Conservation (phyloP, 2,888 invertebrate species). For the Ectobius pallidus region DNA sequence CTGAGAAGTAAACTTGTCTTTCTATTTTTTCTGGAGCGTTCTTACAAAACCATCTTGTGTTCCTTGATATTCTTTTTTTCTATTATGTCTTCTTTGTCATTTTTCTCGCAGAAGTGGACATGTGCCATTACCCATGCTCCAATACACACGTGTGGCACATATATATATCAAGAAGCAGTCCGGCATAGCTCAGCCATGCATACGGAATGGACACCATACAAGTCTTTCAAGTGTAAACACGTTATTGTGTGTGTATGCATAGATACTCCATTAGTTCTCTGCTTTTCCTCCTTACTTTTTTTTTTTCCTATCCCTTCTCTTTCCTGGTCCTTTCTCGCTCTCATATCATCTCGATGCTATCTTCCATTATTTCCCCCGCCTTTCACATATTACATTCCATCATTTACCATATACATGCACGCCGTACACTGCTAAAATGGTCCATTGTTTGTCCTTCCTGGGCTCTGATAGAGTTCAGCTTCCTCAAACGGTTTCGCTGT, state of each 20-base stretch:
- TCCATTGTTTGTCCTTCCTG: background rate
- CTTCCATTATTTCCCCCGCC: conserved; percentile 3
- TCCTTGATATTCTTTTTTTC: background rate
- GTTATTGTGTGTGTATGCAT: conserved; percentile 25
- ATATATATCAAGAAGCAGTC: conserved; percentile 20
- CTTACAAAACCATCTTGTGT: background rate
- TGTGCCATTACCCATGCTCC: conserved; percentile 20
- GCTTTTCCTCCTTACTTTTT: background rate
- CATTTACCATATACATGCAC: conserved; percentile 17
- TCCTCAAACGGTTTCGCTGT: too few relatives aligned
- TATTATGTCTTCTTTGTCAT: conserved; percentile 24
- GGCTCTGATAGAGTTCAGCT: too few relatives aligned
- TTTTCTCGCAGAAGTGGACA: conserved; percentile 4
- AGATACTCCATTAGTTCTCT: conserved; percentile 28
- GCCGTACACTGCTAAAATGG: conserved; percentile 19
- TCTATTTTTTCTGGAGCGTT: background rate
- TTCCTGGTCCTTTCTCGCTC: background rate
- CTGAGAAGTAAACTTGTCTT: background rate
- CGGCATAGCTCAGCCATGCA: conserved; percentile 28
- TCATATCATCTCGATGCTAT: too few relatives aligned
- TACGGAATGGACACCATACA: conserved; percentile 33
- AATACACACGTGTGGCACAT: conserved; percentile 29
- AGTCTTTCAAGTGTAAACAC: conserved; percentile 28
- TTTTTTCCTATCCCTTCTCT: too few relatives aligned
- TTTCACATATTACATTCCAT: conserved; percentile 32